Evolutionary conservation across 1,140 invertebrate species (phyloP).

Genomic region (Drosophila murphyi): DNA sequence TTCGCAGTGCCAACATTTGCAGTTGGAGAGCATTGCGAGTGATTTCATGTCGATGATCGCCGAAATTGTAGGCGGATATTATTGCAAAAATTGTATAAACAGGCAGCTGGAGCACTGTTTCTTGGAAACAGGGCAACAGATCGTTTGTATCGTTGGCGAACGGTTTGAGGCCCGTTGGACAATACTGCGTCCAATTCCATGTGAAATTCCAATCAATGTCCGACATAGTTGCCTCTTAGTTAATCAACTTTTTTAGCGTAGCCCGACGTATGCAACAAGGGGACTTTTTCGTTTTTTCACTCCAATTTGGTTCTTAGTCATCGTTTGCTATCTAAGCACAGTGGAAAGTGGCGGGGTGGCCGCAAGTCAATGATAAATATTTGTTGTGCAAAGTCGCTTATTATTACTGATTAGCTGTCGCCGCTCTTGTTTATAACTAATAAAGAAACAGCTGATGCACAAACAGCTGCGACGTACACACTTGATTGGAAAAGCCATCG

Average conservation of each 20-base stretch:
- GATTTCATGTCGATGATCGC: constrained; percentile 87
- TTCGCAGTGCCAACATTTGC: constrained; percentile 87
- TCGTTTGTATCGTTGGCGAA: constrained; percentile 89
- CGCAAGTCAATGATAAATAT: constrained; percentile 31
- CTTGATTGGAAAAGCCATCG: constrained; percentile 7
- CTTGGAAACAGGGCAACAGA: constrained; percentile 92
- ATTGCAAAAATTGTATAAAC: constrained; percentile 89
- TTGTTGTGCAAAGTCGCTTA: constrained; percentile 32
- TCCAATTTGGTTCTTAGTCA: constrained; percentile 40
- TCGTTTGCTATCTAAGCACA: constrained; percentile 27
- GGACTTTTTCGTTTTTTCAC: constrained; percentile 34
- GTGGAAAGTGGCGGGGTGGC: constrained; percentile 8
- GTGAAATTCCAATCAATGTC: constrained; percentile 61
- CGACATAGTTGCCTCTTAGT: constrained; percentile 22
- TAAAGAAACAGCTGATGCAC: constrained; percentile 26
- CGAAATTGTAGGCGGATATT: constrained; percentile 91
- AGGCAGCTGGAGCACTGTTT: constrained; percentile 90
- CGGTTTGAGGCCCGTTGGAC: constrained; percentile 87
- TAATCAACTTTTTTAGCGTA: not conserved
- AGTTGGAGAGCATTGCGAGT: constrained; percentile 87
- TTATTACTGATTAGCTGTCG: constrained; percentile 20
- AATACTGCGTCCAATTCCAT: constrained; percentile 91
- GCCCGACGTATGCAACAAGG: constrained; percentile 1
- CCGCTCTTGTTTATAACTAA: constrained; percentile 39
- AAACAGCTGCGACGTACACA: constrained; percentile 5